A percentile compares a stretch with the other conserved stretches of the same genome.
These are phyloP conservation scores for Tanypteryx hageni DNA, from an alignment of 2,888 invertebrate genomes.

Conservation along the genomic window DNA sequence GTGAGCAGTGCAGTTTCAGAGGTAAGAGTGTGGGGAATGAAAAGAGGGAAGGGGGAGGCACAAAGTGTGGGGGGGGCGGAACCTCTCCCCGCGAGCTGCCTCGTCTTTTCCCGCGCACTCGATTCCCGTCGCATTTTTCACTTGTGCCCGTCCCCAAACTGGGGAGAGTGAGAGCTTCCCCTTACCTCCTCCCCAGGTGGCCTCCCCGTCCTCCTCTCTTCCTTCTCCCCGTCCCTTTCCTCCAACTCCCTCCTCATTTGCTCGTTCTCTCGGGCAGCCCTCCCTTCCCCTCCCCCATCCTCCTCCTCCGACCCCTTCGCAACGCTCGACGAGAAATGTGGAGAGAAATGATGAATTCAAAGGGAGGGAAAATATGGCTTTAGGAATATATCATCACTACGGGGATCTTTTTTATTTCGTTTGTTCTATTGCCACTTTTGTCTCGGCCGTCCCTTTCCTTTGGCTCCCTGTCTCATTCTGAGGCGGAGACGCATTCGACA, in stretches of 20 bases:
- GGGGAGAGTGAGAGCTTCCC: too few species aligned
- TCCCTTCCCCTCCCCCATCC: background rate
- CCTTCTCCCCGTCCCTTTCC: background rate
- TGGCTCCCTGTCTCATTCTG: background rate
- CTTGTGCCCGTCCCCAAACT: background rate
- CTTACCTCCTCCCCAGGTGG: background rate
- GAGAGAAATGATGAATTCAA: too few species aligned
- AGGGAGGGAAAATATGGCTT: too few species aligned
- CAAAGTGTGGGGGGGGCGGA: constrained; percentile 67
- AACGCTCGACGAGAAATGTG: background rate
- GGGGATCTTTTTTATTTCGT: background rate
- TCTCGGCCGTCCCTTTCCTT: background rate
- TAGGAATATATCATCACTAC: background rate
- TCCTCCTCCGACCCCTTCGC: background rate
- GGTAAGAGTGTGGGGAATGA: constrained; percentile 40
- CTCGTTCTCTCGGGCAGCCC: background rate
- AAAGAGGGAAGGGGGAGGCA: constrained; percentile 1
- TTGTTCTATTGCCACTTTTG: background rate
- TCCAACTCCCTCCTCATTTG: too few species aligned
- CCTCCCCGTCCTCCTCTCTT: background rate
- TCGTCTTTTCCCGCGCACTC: constrained; percentile 63
- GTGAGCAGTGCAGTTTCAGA: constrained; percentile 41
- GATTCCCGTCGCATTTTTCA: background rate
- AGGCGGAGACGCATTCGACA: constrained; percentile 53
- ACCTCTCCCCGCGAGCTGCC: constrained; percentile 70